Base-by-base conservation (phyloP, 2,888 invertebrate genomes). In the Tetragonisca angustula region DNA sequence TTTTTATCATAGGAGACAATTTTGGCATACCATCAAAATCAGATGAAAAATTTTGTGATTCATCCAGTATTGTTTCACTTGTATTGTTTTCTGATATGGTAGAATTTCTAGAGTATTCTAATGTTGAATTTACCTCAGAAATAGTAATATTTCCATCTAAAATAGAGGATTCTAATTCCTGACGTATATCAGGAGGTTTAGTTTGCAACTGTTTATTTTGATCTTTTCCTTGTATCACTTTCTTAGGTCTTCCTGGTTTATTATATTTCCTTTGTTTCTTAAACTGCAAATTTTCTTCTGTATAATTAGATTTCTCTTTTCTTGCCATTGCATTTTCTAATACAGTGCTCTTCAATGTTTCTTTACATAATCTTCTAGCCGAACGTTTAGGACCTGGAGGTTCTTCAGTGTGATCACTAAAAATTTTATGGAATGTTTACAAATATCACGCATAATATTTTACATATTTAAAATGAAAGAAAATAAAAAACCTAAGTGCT, bases 321-420 rank as follows among this genome's bases (percentile, higher is more conserved):
- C 97, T 95, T 0, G 97, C 97, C 90, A 97, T 97, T 17, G 97
- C 97, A 93, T 96, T 96, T 84, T 97, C 96, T 36, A 97, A 93
- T 52, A 97, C 95, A 71, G 97, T 96, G 71, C 94, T 93, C 64
- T 92, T 93, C 54, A 92, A 88, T 9, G 94, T 95, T 88, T 96
- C 96, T 91, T 96, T 96, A 87, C 96, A 96, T 69, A 96, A 95
- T 59, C 96, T 95, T 74, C 96, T 95, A 0, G 96, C 96, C 0
- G 96, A 96, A 32, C 97, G 95, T 93, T 97, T 97, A 0, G 96
- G 94, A 19, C 95, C 94, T 43, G 95, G 92, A 56, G 79, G 21
- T 77, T 93, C 92, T 82, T 91, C 91, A 50, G 89, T 87, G 13
- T 93, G 92, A 79, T 94, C 92, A 80, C 94, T 93, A 76, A 84